phyloP scores from a whole-genome alignment of 2,888 invertebrate genomes.

The Macaria notata region DNA sequence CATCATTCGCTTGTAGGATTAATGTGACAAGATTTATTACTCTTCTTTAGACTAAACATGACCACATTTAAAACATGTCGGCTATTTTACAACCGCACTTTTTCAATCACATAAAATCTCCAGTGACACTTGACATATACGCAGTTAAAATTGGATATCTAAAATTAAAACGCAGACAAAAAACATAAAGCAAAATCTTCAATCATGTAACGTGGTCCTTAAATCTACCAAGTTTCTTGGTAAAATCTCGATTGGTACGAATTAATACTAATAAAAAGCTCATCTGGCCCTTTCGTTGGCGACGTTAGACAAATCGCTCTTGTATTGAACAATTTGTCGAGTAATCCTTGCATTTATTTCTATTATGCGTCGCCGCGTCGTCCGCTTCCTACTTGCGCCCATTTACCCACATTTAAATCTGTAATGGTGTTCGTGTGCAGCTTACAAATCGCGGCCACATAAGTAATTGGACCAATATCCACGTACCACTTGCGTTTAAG shows the following conservation, averaged over 20 bases:
- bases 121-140: too few species aligned
- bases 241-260: constrained; percentile 22
- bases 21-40: constrained; percentile 57
- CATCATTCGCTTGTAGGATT: constrained; percentile 44
- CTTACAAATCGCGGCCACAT: constrained; percentile 55
- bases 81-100: constrained; percentile 32
- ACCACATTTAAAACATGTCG: constrained; percentile 36
- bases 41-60: constrained; percentile 38
- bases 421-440: constrained; percentile 62
- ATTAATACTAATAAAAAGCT: constrained; percentile 61
- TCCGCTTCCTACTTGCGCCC: constrained; percentile 66
- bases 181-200: too few species aligned
- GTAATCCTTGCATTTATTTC: constrained; percentile 80
- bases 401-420: constrained; percentile 61
- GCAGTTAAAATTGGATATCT: too few species aligned
- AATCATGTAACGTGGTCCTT: too few species aligned
- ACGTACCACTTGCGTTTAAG: constrained; percentile 45
- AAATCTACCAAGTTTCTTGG: too few species aligned
- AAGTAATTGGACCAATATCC: constrained; percentile 53
- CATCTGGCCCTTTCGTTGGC: constrained; percentile 61
- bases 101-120: constrained; percentile 7
- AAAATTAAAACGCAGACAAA: too few species aligned
- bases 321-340: constrained; percentile 80
- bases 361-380: constrained; percentile 61
- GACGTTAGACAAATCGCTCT: constrained; percentile 77